Base-by-base conservation (phyloP, 53 echinoderm and acorn worm species). In the Paracentrotus lividus region DNA sequence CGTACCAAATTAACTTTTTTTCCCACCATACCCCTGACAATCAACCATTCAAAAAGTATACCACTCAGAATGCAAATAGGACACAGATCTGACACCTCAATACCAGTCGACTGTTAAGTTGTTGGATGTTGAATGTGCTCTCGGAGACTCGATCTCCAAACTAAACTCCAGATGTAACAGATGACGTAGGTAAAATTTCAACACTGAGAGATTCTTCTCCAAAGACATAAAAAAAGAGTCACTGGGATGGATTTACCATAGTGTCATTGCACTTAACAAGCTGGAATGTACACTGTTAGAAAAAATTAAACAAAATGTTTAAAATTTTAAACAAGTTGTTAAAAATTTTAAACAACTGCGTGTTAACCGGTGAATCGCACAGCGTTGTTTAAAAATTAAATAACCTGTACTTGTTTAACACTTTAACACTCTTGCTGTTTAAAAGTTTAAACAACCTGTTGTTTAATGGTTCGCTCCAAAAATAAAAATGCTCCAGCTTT, bases 251-350 rank as follows among this genome's bases (percentile, higher is more conserved):
- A 36, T 72, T 72, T 0, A 38, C 38, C 34, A 34, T 36, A 16
- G 72, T 72, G 72, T 72, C 72, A 72, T 36, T 72, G 72, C 38
- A 72, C 72, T 72, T 72, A 72, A 72, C 72, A 72, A 72, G 72
- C 34, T 72, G 20, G n/a, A n/a, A n/a, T n/a, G 38, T 38, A 66
- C 8, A 38, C 38, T 36, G 38, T n/a, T n/a, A n/a, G n/a, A n/a
- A n/a, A n/a, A n/a, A n/a, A n/a, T n/a, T n/a, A n/a, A n/a, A n/a
- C n/a, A n/a, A n/a, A n/a, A n/a, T n/a, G n/a, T n/a, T n/a, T n/a
- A n/a, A n/a, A n/a, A n/a, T n/a, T n/a, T n/a, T n/a, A n/a, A n/a
- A n/a, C n/a, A n/a, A n/a, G n/a, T n/a, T n/a, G n/a, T n/a, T n/a
- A n/a, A n/a, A n/a, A n/a, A n/a, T n/a, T n/a, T n/a, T n/a, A n/a